Evolutionary conservation across 2,113 vertebrate genomes (phyloP).

Genomic region (Daubentonia madagascariensis): DNA sequence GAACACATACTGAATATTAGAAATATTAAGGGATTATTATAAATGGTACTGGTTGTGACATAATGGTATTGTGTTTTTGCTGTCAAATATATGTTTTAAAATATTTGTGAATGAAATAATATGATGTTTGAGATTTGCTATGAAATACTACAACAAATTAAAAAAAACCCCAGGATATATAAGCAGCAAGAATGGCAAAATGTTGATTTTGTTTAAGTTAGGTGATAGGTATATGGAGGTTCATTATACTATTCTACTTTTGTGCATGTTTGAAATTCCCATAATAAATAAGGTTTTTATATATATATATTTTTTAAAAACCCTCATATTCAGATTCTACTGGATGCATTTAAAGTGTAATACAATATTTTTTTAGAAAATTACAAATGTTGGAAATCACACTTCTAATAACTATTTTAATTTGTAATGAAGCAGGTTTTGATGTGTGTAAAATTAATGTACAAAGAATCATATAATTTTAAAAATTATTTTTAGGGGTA

Average conservation of each 20-base stretch:
- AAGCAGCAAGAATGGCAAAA: neutral
- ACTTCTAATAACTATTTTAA: neutral
- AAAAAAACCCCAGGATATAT: neutral
- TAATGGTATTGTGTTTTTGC: neutral
- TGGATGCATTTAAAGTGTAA: neutral
- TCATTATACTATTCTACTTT: neutral
- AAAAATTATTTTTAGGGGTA: neutral
- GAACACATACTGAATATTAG: neutral
- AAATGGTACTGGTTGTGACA: neutral
- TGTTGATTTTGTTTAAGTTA: neutral
- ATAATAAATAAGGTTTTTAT: neutral
- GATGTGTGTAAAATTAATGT: neutral
- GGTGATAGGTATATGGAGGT: neutral
- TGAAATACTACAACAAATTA: neutral
- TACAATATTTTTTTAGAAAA: neutral
- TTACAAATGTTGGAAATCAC: neutral
- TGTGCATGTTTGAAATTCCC: neutral
- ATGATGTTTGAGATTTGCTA: neutral
- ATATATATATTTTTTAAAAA: neutral
- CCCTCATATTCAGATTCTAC: neutral
- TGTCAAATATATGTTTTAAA: neutral
- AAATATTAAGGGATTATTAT: neutral
- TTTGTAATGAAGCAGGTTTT: neutral
- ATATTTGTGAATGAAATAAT: neutral
- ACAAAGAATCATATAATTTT: neutral